Evolutionary conservation across 92 coral and sea anemone species (phyloP).

Genomic region (Anthopleura xanthogrammica): DNA sequence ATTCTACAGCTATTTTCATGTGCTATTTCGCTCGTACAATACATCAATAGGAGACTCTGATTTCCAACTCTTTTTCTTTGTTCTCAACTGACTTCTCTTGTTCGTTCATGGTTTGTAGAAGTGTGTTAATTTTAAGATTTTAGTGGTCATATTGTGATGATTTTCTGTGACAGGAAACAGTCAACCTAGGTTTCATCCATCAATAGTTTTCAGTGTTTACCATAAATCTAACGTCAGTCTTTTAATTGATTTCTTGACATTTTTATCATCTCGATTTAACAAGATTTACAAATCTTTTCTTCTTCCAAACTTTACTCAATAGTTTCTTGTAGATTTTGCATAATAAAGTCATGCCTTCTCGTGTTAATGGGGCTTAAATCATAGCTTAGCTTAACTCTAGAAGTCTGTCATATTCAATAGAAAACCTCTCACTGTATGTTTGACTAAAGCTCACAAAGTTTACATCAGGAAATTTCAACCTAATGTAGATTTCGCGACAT

Average conservation of each 20-base stretch:
- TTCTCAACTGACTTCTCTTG: slow-evolving; percentile 8
- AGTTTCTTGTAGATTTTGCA: slow-evolving; percentile 1
- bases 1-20: neutral
- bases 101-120: neutral
- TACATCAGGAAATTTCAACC: neutral
- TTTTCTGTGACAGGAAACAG: neutral
- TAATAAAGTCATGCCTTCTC: neutral
- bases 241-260: slow-evolving; percentile 11
- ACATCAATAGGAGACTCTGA: too few relatives aligned
- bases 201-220: neutral
- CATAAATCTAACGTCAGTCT: neutral
- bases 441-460: neutral
- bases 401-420: neutral
- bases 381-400: neutral
- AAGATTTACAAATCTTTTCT: slow-evolving; percentile 15
- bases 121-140: neutral
- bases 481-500: neutral
- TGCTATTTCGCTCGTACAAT: neutral
- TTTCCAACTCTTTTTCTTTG: neutral
- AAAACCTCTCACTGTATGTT: neutral
- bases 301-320: slow-evolving; percentile 1
- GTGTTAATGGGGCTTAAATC: neutral
- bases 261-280: slow-evolving; percentile 21
- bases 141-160: neutral
- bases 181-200: neutral